Base-by-base conservation (phyloP, 2,797 vertebrate species). In the Taenioides sp. region DNA sequence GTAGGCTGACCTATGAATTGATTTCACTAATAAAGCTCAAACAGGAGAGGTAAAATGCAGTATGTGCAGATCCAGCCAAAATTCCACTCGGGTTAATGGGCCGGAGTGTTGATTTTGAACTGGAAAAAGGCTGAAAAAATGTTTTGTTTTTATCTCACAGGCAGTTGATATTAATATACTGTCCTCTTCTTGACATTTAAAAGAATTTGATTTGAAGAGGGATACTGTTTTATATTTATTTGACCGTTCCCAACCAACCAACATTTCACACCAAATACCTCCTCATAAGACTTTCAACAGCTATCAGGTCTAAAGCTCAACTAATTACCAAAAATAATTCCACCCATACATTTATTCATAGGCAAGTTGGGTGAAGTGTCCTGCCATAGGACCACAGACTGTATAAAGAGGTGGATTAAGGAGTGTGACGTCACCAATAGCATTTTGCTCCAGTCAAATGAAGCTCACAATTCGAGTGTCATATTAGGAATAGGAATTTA, bases 11-110 rank as follows among this genome's bases (percentile, higher is more conserved):
- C 61, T 23, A 65, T 84, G 75, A 89, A 88, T 75, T 77, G 84
- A 86, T 86, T 87, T 71, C 78, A 74, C 71, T 75, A 70, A 73
- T 80, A 72, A 85, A 89, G 88, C 88, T 80, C 80, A 85, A 81
- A 77, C 73, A 71, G 63, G 22, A 75, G 83, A 74, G 43, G 74
- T 69, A 75, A 84, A 82, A 82, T 80, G 61, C 78, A 9, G 16
- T 28, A 17, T 79, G 69, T 70, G 74, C 64, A 76, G 82, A 70
- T 75, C 72, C 74, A 80, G 83, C 80, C 78, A 83, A 87, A 85
- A 87, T 87, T 84, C 76, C 70, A 79, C 68, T 81, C 62, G 78
- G 87, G 79, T 78, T 80, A 78, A 79, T 71, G 80, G 74, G 84
- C 80, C 84, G 87, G 87, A 88, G 75, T 76, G 78, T 75, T 84